Conservation (phyloP, 2,113 vertebrate genomes). For the Holacanthus passer region DNA sequence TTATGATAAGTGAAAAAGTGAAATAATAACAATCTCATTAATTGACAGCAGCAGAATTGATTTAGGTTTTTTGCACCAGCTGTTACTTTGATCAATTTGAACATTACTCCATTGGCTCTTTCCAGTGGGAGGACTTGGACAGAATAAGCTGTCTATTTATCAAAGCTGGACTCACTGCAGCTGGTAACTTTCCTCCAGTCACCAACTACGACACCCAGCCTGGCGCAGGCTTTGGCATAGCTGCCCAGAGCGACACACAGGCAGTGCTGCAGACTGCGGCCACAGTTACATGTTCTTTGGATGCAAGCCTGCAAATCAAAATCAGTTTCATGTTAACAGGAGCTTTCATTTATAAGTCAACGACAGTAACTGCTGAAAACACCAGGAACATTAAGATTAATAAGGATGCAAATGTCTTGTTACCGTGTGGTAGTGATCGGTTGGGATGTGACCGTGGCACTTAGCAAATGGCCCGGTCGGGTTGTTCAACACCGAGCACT, state of each 20-base stretch:
- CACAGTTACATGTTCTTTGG: constrained; percentile 75
- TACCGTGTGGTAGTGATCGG: constrained; percentile 78
- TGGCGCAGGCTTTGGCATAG: constrained; percentile 81
- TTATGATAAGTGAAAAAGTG: background rate
- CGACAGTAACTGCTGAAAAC: background rate
- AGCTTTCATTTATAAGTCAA: background rate
- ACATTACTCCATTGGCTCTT: background rate
- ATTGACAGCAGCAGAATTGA: background rate
- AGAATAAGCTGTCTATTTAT: background rate
- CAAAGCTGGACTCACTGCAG: constrained; percentile 77
- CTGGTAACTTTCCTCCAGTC: constrained; percentile 78
- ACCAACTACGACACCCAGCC: constrained; percentile 68
- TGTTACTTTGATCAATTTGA: background rate
- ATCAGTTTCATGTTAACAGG: background rate
- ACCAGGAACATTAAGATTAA: too few species aligned
- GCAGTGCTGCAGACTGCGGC: constrained; percentile 49
- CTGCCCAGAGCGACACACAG: constrained; percentile 79
- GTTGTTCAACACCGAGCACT: constrained; percentile 80
- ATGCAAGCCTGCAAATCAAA: constrained; percentile 76
- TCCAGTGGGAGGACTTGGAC: background rate
- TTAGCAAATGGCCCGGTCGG: constrained; percentile 81
- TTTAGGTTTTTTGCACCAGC: background rate
- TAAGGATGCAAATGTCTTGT: constrained; percentile 20
- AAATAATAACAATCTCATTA: background rate
- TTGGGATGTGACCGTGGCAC: constrained; percentile 83